Percentiles rank a stretch among this genome's conserved stretches.
phyloP scores from a whole-genome alignment of 2,888 invertebrate genomes.

The Cynaeus angustus region DNA sequence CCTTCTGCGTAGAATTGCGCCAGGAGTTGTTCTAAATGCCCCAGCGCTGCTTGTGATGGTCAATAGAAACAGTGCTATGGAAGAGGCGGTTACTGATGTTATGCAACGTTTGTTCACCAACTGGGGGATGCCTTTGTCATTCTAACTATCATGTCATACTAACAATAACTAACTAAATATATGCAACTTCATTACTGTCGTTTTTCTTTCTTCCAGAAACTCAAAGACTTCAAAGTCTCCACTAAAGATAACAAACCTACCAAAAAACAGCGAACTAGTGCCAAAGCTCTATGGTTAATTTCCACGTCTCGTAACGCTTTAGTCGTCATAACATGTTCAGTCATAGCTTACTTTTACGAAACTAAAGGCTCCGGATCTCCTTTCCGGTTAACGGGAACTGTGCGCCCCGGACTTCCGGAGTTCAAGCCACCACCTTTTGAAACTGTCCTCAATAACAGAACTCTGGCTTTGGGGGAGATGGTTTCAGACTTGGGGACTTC shows the following conservation, averaged over 20 bases:
- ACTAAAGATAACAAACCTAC: conserved; percentile 69
- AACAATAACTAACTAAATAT: too few species aligned
- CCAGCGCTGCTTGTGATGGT: neutral
- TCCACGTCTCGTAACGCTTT: conserved; percentile 90
- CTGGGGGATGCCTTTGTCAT: conserved; percentile 2
- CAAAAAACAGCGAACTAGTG: conserved; percentile 69
- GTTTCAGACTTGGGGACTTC: conserved; percentile 88
- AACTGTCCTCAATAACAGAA: conserved; percentile 76
- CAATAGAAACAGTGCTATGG: neutral
- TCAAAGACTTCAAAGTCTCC: conserved; percentile 79
- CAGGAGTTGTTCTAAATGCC: neutral
- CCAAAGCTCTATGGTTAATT: conserved; percentile 82
- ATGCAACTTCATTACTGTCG: too few species aligned
- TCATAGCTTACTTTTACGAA: conserved; percentile 78
- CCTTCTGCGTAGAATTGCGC: neutral
- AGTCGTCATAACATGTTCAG: conserved; percentile 83
- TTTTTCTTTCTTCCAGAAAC: conserved; percentile 74
- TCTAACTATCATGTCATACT: neutral
- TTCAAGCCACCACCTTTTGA: conserved; percentile 82
- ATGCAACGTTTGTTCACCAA: conserved; percentile 1
- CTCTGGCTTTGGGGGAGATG: conserved; percentile 80
- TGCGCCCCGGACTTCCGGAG: conserved; percentile 83
- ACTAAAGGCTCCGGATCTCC: conserved; percentile 74
- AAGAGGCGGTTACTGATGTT: neutral
- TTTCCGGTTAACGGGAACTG: conserved; percentile 84